These are phyloP conservation scores for Dasypolia templi DNA, from an alignment of 2,888 invertebrate species.

Conservation along the genomic window DNA sequence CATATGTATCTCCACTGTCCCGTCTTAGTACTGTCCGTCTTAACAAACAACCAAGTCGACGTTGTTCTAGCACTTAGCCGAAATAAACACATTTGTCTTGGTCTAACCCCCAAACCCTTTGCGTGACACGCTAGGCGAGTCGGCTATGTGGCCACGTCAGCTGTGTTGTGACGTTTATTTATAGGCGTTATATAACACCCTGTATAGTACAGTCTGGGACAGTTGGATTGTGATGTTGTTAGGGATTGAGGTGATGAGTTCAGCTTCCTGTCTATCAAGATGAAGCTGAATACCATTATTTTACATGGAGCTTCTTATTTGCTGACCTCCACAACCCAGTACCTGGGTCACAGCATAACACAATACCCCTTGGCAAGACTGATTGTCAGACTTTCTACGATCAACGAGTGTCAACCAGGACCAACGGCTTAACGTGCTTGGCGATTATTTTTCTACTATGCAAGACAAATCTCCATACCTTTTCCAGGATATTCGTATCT, in stretches of 20 bases:
- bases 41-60: conserved; percentile 59
- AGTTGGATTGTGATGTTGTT: conserved; percentile 9
- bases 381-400: background rate
- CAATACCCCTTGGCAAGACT: background rate
- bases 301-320: background rate
- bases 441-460: background rate
- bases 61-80: conserved; percentile 64
- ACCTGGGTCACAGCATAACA: background rate
- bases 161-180: conserved; percentile 68
- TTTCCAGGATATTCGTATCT: background rate
- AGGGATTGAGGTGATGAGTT: background rate
- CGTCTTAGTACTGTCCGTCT: conserved; percentile 60
- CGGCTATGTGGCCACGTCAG: conserved; percentile 66
- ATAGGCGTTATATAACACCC: conserved; percentile 65
- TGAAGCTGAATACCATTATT: too few species aligned
- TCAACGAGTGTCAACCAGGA: background rate
- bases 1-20: conserved; percentile 51
- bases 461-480: background rate
- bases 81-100: conserved; percentile 72
- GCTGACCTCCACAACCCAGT: background rate
- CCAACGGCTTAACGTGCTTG: background rate
- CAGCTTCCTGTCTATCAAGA: background rate
- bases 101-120: conserved; percentile 67
- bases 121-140: conserved; percentile 68
- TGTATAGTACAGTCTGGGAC: conserved; percentile 55